phyloP scores from a whole-genome alignment of 2,888 invertebrate genomes.

The Philereme vetulata region DNA sequence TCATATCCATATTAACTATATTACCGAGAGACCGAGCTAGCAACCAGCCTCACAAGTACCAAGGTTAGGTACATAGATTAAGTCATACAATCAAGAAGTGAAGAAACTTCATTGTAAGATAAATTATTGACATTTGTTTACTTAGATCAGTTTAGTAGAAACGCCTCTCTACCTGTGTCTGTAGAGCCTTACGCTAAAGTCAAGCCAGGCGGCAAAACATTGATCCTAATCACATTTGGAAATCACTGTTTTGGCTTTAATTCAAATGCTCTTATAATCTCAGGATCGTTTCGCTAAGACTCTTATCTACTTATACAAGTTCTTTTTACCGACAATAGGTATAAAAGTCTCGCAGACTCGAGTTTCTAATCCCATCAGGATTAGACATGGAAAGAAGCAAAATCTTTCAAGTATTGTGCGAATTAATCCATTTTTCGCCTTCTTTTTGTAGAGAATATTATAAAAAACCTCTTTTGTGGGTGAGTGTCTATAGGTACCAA shows the following conservation, averaged over 20 bases:
- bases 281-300: constrained; percentile 21
- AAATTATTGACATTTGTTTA: neutral
- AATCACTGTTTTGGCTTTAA: constrained; percentile 23
- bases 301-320: constrained; percentile 6
- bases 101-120: neutral
- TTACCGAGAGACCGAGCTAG: no score
- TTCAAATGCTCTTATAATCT: constrained; percentile 22
- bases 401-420: constrained; percentile 29
- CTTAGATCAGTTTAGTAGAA: neutral
- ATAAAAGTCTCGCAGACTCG: constrained; percentile 26
- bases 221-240: constrained; percentile 23
- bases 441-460: constrained; percentile 29
- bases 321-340: constrained; percentile 8
- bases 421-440: constrained; percentile 34
- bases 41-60: no score
- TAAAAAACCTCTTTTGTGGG: constrained; percentile 17
- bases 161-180: neutral
- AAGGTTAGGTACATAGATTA: no score
- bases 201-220: constrained; percentile 17
- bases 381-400: constrained; percentile 23
- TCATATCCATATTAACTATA: no score
- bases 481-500: constrained; percentile 7
- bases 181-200: constrained; percentile 11
- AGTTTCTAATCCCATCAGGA: constrained; percentile 37
- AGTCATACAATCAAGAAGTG: no score